Evolutionary conservation across 2,888 invertebrate genomes (phyloP).

Genomic region (Mythimna vitellina): DNA sequence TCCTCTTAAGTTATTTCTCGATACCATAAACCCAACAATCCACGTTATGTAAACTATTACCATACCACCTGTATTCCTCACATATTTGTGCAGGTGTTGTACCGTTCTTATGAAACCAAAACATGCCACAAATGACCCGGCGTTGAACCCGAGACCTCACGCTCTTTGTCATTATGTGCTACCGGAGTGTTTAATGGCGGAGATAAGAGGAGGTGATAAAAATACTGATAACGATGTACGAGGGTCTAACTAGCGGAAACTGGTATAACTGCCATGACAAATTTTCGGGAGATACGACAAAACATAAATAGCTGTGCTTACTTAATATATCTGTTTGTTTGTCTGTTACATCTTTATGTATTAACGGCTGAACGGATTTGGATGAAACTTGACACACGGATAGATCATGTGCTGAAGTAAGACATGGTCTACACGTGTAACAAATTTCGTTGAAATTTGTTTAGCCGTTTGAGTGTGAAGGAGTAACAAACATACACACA

Average conservation of each 20-base stretch:
- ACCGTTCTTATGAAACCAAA: constrained; percentile 21
- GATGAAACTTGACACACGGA: too few species aligned
- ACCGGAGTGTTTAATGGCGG: constrained; percentile 17
- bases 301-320: background rate
- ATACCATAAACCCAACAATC: background rate
- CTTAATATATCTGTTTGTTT: too few species aligned
- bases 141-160: constrained; percentile 37
- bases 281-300: background rate
- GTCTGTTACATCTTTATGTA: too few species aligned
- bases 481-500: too few species aligned
- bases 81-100: constrained; percentile 44
- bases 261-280: constrained; percentile 1
- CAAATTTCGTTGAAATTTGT: too few species aligned
- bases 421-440: too few species aligned
- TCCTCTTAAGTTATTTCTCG: too few species aligned
- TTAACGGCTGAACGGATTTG: too few species aligned
- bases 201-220: constrained; percentile 36
- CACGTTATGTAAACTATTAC: background rate
- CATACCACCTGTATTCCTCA: constrained; percentile 18
- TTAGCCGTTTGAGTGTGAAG: too few species aligned
- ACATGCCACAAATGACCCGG: constrained; percentile 36
- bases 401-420: too few species aligned
- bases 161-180: constrained; percentile 36
- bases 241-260: constrained; percentile 18
- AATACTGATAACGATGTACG: constrained; percentile 23